Evolutionary conservation across 2,888 invertebrate genomes (phyloP), one percentile per base, ranked within the genome.

Genomic region (Polylopha cassiicola): DNA sequence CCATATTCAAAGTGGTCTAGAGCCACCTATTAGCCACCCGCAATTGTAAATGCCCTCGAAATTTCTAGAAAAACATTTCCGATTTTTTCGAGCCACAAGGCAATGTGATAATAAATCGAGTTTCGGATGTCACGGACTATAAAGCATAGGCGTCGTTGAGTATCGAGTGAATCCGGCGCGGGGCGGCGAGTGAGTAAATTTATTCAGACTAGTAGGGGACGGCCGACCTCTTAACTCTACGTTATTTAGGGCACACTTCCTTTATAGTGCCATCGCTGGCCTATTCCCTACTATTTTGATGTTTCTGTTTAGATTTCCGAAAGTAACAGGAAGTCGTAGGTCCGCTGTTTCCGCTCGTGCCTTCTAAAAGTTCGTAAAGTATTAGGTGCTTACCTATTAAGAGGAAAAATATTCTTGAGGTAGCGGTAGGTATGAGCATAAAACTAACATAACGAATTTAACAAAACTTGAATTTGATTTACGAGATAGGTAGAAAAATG

Each of bases 51-150:
- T 43, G 48, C 29, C 45, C 53, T 42, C 46, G 36, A 49, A 53
- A 48, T 53, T 54, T 49, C 44, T 38, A 29, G 43, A 42, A 48
- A 51, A 63, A 63, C 44, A 59, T 65, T 58, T 45, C 50, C 55
- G 53, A 59, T 65, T 66, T 74, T 72, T 65, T 61, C 60, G 54
- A 53, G 53, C 54, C 48, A 53, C 51, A 58, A 63, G 65, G 58
- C 67, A 66, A 73, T 67, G 75, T 72, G 73, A 80, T 66, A 69
- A 84, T 82, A 84, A 82, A 84, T 84, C 67, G 70, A 65, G 73
- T 73, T 75, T 77, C 84, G 85, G 85, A 84, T 79, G 80, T 81
- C 73, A 85, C 66, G 84, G 78, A 73, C 66, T 82, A 85, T 85
- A 85, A 85, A 82, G 73, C 85, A 77, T 79, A 81, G 81, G 76